Conservation (phyloP, 2,113 vertebrate genomes). For the Phoenicopterus ruber region DNA sequence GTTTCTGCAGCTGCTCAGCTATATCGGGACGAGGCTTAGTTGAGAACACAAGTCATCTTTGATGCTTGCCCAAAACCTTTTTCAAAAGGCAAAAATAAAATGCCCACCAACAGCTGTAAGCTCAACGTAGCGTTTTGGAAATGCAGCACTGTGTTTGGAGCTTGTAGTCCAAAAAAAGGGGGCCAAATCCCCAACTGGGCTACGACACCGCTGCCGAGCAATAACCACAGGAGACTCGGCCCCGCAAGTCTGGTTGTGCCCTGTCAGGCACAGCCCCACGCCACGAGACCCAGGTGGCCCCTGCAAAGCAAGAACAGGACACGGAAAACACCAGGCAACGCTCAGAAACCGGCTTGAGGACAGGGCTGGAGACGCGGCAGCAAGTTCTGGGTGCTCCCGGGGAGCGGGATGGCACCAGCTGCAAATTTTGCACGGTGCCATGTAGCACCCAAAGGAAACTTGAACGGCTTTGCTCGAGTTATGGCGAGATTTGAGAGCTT, state of each 20-base stretch:
- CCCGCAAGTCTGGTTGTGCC: neutral
- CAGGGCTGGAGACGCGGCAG: neutral
- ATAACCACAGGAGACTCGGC: neutral
- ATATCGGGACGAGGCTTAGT: neutral
- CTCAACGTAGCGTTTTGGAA: neutral
- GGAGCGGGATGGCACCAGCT: neutral
- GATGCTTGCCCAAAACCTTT: neutral
- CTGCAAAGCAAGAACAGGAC: neutral
- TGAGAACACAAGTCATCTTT: neutral
- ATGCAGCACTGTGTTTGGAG: neutral
- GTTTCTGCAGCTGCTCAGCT: neutral
- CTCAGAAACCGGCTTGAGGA: neutral
- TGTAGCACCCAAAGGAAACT: neutral
- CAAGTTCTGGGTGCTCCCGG: neutral
- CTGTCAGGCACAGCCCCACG: neutral
- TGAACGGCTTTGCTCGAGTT: neutral
- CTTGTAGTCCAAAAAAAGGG: neutral
- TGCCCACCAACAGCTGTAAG: neutral
- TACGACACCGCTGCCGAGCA: neutral
- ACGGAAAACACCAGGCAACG: neutral
- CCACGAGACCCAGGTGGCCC: neutral
- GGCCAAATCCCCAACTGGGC: neutral
- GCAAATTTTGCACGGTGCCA: neutral
- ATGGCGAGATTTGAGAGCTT: neutral
- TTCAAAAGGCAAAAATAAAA: neutral